Base-by-base conservation (phyloP, 2,113 vertebrate species). In the Spermophilus dauricus region DNA sequence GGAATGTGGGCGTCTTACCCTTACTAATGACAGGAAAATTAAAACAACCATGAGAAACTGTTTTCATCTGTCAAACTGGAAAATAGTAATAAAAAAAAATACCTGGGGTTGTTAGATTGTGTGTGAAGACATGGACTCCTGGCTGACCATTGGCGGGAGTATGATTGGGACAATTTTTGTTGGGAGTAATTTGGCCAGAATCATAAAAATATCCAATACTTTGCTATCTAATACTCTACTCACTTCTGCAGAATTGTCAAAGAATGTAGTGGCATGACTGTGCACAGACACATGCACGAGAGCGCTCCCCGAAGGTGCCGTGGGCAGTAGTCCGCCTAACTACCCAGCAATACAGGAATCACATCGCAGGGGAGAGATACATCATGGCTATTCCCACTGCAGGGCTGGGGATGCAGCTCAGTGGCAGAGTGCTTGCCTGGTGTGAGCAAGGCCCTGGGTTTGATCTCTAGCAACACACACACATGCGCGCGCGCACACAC, bases 301-400 rank as follows among this genome's bases (percentile, higher is more conserved):
- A 28, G 12, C 30, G 14, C 9, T 69, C 18, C 8, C 34, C 16
- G 1, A 8, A 3, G 26, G 26, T 34, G 67, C 69, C 18, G 10
- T 1, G 37, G 16, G 2, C 24, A 2, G 9, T 4, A 17, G 39
- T 32, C 37, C 28, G 1, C 5, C 7, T 18, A 0, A 6, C 6
- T 28, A 37, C 90, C 30, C 12, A 16, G 18, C 17, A 20, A 2
- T 5, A 2, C 0, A 4, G 11, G 30, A 11, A 14, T 4, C 22
- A 14, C 5, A 0, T 3, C 3, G 0, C 20, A 51, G 20, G 56
- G 3, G 18, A 39, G 18, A 75, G 65, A 48, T 5, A 4, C 13
- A 12, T 17, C 26, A 13, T 24, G 32, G 80, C 14, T 13, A 7
- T 17, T 12, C 87, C 32, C 20, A 1, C 63, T 13, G 2, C 6